phyloP scores from a whole-genome alignment of 2,888 invertebrate genomes.

The Iphiclides podalirius region DNA sequence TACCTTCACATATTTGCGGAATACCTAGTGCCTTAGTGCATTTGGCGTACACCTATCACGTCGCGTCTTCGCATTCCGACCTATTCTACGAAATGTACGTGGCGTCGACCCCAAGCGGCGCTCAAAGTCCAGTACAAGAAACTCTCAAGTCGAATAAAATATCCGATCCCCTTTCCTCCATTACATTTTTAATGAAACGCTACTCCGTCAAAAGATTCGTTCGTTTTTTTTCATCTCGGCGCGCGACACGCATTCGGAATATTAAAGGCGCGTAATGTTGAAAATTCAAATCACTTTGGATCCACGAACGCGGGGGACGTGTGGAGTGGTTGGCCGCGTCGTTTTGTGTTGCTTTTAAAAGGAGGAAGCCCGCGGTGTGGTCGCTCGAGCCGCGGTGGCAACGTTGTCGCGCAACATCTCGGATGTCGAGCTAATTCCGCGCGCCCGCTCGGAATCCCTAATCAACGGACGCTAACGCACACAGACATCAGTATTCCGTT shows the following conservation, averaged over 20 bases:
- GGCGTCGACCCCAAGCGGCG: constrained; percentile 41
- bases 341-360: constrained; percentile 16
- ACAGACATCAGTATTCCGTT: constrained; percentile 64
- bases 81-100: constrained; percentile 40
- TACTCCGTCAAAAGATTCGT: constrained; percentile 21
- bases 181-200: constrained; percentile 40
- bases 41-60: constrained; percentile 32
- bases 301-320: constrained; percentile 31
- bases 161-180: constrained; percentile 31
- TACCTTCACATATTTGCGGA: constrained; percentile 48
- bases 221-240: constrained; percentile 10
- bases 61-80: constrained; percentile 33
- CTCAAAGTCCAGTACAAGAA: constrained; percentile 48
- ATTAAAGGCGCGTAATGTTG: constrained; percentile 32
- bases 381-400: constrained; percentile 13
- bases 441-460: constrained; percentile 65
- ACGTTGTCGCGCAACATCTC: constrained; percentile 48
- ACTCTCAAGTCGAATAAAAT: too few relatives aligned
- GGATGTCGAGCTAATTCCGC: constrained; percentile 73
- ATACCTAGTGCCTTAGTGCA: constrained; percentile 49
- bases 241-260: constrained; percentile 33
- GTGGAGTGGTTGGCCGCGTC: constrained; percentile 7
- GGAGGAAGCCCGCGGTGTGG: constrained; percentile 43
- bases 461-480: constrained; percentile 46
- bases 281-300: constrained; percentile 37